These are phyloP conservation scores for Cyphomyrus discorhynchus DNA, from an alignment of 2,113 vertebrate species.

Conservation along the genomic window DNA sequence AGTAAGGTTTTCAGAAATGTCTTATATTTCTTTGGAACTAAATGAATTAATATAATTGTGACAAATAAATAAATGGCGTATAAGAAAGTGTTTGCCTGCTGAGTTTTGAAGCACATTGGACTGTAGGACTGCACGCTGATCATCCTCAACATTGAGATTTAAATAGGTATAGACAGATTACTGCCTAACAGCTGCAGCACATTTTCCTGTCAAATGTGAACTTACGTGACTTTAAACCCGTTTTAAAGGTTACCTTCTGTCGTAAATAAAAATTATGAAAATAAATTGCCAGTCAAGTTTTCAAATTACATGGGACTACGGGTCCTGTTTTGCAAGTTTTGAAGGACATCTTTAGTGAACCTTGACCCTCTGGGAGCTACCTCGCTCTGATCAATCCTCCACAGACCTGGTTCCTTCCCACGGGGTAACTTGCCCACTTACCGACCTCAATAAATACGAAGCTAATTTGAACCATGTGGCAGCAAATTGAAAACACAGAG, in stretches of 20 bases:
- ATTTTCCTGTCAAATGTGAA: neutral
- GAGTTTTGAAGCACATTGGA: neutral
- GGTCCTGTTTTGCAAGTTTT: neutral
- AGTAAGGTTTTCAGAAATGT: neutral
- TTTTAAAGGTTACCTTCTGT: neutral
- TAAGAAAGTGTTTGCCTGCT: neutral
- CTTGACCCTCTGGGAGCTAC: slow-evolving; percentile 54
- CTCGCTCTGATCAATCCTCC: slow-evolving; percentile 51
- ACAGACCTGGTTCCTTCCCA: slow-evolving; percentile 59
- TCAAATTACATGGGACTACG: neutral
- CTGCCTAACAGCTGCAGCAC: neutral
- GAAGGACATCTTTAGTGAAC: slow-evolving; percentile 53
- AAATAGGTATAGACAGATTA: neutral
- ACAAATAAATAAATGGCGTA: neutral
- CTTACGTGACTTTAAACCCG: neutral
- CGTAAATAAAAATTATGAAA: slow-evolving; percentile 13
- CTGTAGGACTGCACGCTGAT: neutral
- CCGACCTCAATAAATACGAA: slow-evolving; percentile 67
- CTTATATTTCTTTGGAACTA: neutral
- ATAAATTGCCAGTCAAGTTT: neutral
- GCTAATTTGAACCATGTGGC: slow-evolving; percentile 72
- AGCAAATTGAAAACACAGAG: slow-evolving; percentile 67
- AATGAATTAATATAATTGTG: neutral
- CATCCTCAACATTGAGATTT: neutral
- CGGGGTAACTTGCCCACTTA: slow-evolving; percentile 51